phyloP scores from a whole-genome alignment of 2,797 vertebrate genomes.

The Momotus momota region DNA sequence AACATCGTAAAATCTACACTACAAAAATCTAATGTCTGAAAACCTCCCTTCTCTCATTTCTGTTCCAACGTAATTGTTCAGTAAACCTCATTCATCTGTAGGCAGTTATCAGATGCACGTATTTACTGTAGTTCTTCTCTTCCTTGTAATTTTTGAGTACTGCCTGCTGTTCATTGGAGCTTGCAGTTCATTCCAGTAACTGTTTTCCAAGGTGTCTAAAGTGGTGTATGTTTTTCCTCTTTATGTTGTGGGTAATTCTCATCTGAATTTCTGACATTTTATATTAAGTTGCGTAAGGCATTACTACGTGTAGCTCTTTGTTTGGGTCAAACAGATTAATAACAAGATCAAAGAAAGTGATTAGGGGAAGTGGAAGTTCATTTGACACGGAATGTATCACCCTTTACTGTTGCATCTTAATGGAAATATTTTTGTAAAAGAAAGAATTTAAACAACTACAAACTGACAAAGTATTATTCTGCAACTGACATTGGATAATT shows the following conservation, averaged over 20 bases:
- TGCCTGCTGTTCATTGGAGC: neutral
- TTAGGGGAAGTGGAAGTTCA: neutral
- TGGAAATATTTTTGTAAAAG: neutral
- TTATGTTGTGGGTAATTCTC: neutral
- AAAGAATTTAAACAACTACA: neutral
- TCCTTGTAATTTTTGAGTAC: neutral
- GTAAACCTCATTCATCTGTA: neutral
- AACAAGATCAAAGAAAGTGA: neutral
- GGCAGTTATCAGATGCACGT: neutral
- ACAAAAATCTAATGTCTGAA: neutral
- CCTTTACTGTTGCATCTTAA: neutral
- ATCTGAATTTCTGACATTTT: neutral
- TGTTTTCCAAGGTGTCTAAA: neutral
- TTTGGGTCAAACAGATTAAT: neutral
- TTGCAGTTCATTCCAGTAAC: neutral
- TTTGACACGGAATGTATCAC: neutral
- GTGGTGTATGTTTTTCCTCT: neutral
- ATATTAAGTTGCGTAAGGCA: neutral
- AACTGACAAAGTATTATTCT: neutral
- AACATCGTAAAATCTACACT: neutral
- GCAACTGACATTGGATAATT: neutral
- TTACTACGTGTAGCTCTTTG: neutral
- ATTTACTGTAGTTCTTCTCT: neutral
- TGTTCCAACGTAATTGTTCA: neutral
- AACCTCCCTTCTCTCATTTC: neutral